Evolutionary conservation across 2,797 vertebrate species (phyloP).

Genomic region (Rhyacichthys aspro): DNA sequence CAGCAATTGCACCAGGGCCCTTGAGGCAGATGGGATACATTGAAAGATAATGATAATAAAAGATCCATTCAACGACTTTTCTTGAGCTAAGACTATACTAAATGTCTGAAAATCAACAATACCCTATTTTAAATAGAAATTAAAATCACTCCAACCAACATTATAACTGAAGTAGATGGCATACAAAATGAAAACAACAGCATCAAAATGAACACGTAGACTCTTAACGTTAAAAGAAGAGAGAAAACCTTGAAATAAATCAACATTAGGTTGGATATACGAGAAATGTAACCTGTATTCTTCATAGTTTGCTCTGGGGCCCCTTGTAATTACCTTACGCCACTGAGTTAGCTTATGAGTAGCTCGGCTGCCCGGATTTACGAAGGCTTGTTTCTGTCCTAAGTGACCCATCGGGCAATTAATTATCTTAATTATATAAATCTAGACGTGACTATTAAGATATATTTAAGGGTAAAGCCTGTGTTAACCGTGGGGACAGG

Average conservation of each 20-base stretch:
- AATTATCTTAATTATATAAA: fast-evolving
- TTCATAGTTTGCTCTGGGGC: neutral
- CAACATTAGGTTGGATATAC: neutral
- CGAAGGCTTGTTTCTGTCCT: slow-evolving; percentile 11
- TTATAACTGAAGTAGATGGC: no score
- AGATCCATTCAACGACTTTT: no score
- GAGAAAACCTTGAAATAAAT: neutral
- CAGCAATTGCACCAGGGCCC: no score
- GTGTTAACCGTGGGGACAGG: neutral
- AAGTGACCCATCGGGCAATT: neutral
- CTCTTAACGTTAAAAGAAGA: no score
- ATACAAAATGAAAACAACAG: no score
- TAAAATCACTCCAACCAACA: no score
- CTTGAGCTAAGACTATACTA: no score
- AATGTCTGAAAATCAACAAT: no score
- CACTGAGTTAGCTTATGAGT: slow-evolving; percentile 42
- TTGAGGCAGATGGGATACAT: no score
- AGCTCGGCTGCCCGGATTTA: slow-evolving; percentile 13
- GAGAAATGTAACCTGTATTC: slow-evolving; percentile 6
- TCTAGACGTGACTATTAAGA: neutral
- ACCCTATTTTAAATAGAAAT: no score
- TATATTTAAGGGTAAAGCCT: fast-evolving
- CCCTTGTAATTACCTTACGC: slow-evolving; percentile 11
- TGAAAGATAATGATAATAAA: no score
- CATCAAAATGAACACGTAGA: no score